Conservation (phyloP, 2,113 vertebrate species). For the Cyanoliseus patagonus region DNA sequence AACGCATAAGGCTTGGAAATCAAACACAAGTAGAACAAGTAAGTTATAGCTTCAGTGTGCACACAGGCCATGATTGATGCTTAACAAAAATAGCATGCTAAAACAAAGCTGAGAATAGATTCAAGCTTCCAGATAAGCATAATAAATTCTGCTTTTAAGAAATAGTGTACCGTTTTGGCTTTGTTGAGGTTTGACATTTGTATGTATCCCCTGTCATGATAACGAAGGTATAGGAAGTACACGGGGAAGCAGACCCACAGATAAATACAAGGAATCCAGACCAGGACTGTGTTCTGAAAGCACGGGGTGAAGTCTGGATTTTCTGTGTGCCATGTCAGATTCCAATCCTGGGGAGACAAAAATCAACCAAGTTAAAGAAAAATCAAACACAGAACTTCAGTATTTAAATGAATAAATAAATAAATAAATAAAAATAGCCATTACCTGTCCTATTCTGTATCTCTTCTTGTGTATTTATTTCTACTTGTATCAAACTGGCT, state of each 20-base stretch:
- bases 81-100: background rate
- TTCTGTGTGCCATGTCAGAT: constrained; percentile 85
- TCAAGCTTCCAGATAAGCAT: background rate
- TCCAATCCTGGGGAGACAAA: constrained; percentile 84
- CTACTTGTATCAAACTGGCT: background rate
- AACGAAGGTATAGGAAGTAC: constrained; percentile 84
- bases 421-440: background rate
- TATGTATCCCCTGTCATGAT: constrained; percentile 87
- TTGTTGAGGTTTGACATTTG: constrained; percentile 92
- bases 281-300: constrained; percentile 92
- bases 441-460: background rate
- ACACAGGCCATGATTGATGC: background rate
- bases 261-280: constrained; percentile 90
- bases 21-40: background rate
- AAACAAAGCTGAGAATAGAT: background rate
- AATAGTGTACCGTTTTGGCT: constrained; percentile 87
- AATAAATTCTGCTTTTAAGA: fast-evolving
- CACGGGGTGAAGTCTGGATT: constrained; percentile 90
- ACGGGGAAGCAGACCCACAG: constrained; percentile 88
- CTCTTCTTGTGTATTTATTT: background rate
- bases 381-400: background rate
- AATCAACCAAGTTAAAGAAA: background rate
- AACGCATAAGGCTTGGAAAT: background rate
- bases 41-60: background rate
- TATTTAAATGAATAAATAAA: background rate